These are phyloP conservation scores for Berghia stephanieae DNA, from an alignment of 1,140 invertebrate species.

Conservation along the genomic window DNA sequence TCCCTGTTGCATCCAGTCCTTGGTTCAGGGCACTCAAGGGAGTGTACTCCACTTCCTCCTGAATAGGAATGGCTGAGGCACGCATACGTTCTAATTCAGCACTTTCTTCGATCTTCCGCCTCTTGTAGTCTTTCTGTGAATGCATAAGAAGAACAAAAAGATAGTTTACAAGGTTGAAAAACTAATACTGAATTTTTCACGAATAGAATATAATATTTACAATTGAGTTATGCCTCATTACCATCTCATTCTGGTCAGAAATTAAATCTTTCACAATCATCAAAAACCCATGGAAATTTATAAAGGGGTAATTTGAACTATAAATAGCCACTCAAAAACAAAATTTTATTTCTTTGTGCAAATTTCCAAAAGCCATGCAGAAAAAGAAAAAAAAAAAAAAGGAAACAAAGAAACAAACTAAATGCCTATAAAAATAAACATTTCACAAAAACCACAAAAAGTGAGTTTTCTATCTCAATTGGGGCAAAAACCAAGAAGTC, in stretches of 20 bases:
- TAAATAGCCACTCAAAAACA: too few species aligned
- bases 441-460: too few species aligned
- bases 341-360: too few species aligned
- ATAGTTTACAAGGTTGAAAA: background rate
- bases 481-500: too few species aligned
- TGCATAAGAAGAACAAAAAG: background rate
- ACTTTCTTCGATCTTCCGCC: constrained; percentile 17
- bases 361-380: too few species aligned
- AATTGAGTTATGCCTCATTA: background rate
- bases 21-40: constrained; percentile 12
- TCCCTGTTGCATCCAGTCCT: background rate
- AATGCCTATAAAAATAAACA: too few species aligned
- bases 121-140: constrained; percentile 30
- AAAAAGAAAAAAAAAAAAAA: too few species aligned
- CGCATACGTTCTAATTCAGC: background rate
- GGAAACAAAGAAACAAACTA: too few species aligned
- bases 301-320: background rate
- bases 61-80: background rate
- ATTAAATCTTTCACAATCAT: background rate
- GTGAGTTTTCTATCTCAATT: too few species aligned
- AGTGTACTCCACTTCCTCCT: constrained; percentile 31
- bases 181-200: background rate
- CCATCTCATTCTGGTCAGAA: background rate
- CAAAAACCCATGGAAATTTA: background rate
- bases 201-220: too few species aligned